A percentile compares a stretch with the other conserved stretches of the same genome.
Evolutionary conservation across 2,113 vertebrate species (phyloP).

Genomic region (Strix uralensis): DNA sequence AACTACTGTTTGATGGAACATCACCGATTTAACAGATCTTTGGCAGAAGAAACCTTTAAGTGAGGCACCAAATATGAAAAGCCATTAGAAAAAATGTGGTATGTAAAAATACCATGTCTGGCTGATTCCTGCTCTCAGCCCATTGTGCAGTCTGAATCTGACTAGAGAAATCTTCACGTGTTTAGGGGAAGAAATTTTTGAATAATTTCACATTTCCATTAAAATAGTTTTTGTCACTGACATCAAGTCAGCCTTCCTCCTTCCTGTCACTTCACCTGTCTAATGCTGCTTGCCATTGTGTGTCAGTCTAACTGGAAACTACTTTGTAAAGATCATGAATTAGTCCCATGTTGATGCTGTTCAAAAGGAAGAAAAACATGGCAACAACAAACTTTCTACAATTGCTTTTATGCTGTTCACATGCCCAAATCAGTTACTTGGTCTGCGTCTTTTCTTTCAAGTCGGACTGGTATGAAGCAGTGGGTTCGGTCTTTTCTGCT

Average conservation of each 20-base stretch:
- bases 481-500: background rate
- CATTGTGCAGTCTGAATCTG: constrained; percentile 44
- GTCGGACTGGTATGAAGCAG: background rate
- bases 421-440: background rate
- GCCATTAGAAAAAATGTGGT: background rate
- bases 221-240: constrained; percentile 69
- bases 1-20: constrained; percentile 38
- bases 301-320: constrained; percentile 61
- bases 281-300: constrained; percentile 57
- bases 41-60: constrained; percentile 48
- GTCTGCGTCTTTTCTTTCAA: background rate
- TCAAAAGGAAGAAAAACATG: constrained; percentile 51
- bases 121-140: constrained; percentile 39
- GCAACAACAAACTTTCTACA: constrained; percentile 39
- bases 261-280: constrained; percentile 68
- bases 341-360: constrained; percentile 63
- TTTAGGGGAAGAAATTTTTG: constrained; percentile 59
- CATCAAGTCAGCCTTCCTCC: constrained; percentile 66
- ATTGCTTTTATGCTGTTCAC: background rate
- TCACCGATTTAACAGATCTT: constrained; percentile 45
- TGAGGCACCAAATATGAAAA: constrained; percentile 19
- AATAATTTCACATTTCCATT: constrained; percentile 72
- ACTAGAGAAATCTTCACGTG: constrained; percentile 58
- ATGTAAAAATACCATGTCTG: constrained; percentile 49
- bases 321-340: constrained; percentile 59